Evolutionary conservation across 1,140 invertebrate species (phyloP).

Genomic region (Wiebesia pumilae): DNA sequence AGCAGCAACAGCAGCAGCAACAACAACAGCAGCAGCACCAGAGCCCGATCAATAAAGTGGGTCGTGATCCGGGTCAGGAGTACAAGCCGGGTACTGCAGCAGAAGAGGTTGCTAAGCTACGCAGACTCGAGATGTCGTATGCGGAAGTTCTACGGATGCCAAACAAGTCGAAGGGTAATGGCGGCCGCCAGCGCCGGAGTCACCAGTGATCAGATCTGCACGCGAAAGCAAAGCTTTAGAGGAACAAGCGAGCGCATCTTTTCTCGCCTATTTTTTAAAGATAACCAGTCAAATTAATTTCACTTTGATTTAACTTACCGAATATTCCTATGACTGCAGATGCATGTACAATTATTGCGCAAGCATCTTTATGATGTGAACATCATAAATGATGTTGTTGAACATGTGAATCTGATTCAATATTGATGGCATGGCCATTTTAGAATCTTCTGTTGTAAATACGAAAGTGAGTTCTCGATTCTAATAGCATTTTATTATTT

Average conservation of each 20-base stretch:
- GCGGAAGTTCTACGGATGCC: slow-evolving; percentile 86
- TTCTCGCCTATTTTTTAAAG: not conserved
- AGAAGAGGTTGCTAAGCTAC: slow-evolving; percentile 86
- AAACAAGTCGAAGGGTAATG: slow-evolving; percentile 73
- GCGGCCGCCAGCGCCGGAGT: slow-evolving; percentile 6
- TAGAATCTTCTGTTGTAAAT: slow-evolving; percentile 58
- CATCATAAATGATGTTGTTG: no score
- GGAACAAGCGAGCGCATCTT: not conserved
- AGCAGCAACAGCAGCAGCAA: slow-evolving; percentile 53
- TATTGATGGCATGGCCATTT: slow-evolving; percentile 52
- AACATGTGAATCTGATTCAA: slow-evolving; percentile 52
- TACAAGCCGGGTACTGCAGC: slow-evolving; percentile 84
- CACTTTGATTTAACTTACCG: not conserved
- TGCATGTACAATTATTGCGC: not conserved
- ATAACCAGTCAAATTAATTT: not conserved
- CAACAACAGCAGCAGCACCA: not conserved
- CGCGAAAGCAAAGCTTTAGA: not conserved
- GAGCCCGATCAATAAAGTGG: slow-evolving; percentile 48
- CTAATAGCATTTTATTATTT: slow-evolving; percentile 48
- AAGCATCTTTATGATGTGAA: slow-evolving; percentile 17
- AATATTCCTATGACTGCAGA: not conserved
- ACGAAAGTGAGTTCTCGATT: slow-evolving; percentile 46
- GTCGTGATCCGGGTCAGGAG: slow-evolving; percentile 24
- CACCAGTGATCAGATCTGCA: not conserved
- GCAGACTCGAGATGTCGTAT: slow-evolving; percentile 87